Evolutionary conservation across 1,140 invertebrate genomes (phyloP).

Genomic region (Neodiprion pinetum): DNA sequence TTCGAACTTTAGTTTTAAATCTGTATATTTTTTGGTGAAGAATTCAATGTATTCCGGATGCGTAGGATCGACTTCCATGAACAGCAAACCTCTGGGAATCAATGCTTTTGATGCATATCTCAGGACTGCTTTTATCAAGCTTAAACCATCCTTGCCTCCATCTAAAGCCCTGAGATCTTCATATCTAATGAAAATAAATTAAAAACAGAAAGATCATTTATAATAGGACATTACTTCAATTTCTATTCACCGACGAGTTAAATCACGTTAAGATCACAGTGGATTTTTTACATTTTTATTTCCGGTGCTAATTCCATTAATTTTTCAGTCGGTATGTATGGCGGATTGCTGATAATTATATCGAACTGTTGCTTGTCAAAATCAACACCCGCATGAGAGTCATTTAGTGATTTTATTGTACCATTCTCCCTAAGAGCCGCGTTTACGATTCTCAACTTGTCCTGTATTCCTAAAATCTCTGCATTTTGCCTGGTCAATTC

Average conservation of each 20-base stretch:
- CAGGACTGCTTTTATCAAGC: slow-evolving; percentile 65
- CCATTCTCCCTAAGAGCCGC: slow-evolving; percentile 57
- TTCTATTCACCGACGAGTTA: slow-evolving; percentile 11
- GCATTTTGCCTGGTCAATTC: slow-evolving; percentile 68
- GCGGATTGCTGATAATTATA: slow-evolving; percentile 72
- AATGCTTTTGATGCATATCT: slow-evolving; percentile 61
- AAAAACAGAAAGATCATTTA: slow-evolving; percentile 10
- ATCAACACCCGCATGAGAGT: slow-evolving; percentile 36
- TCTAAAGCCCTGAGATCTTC: slow-evolving; percentile 70
- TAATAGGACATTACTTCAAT: background rate
- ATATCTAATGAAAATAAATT: slow-evolving; percentile 57
- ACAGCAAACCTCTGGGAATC: slow-evolving; percentile 61
- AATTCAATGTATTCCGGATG: slow-evolving; percentile 65
- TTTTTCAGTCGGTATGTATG: slow-evolving; percentile 67
- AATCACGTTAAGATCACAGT: slow-evolving; percentile 15
- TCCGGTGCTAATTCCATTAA: slow-evolving; percentile 65
- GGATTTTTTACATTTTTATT: slow-evolving; percentile 65
- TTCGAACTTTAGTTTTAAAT: slow-evolving; percentile 55
- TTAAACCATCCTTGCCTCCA: slow-evolving; percentile 68
- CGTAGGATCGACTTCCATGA: slow-evolving; percentile 66
- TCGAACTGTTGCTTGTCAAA: slow-evolving; percentile 61
- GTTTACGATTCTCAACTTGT: slow-evolving; percentile 60
- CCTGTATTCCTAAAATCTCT: slow-evolving; percentile 53
- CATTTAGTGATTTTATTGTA: slow-evolving; percentile 28
- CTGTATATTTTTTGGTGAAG: slow-evolving; percentile 55